Conservation (phyloP, 37 sponge, comb jelly and placozoan species). For the Corticium candelabrum region DNA sequence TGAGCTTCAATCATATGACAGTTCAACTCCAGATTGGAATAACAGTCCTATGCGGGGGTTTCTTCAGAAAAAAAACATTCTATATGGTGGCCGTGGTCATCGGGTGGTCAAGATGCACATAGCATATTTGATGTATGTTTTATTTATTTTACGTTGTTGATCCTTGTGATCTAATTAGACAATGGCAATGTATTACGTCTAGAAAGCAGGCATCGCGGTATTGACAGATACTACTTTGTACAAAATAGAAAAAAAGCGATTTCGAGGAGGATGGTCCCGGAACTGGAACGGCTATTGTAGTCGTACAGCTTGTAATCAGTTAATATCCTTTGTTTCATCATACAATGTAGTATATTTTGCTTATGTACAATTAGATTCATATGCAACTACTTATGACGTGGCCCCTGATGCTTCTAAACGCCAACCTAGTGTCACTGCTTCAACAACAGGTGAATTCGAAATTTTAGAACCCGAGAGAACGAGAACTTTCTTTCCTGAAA, state of each 20-base stretch:
- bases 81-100: not conserved
- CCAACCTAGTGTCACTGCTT: not conserved
- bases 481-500: slow-evolving; percentile 14
- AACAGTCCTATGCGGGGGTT: not conserved
- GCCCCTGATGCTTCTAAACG: not conserved
- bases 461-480: not conserved
- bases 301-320: no score
- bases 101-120: not conserved
- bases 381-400: not conserved
- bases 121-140: not conserved
- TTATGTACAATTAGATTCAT: no score
- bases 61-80: not conserved
- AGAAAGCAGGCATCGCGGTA: not conserved
- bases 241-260: no score
- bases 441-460: not conserved
- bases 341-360: no score
- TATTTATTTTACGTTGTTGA: not conserved
- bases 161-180: not conserved
- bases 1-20: not conserved
- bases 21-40: not conserved
- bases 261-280: no score
- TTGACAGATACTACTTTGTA: not conserved
- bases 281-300: no score
- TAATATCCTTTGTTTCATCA: no score
- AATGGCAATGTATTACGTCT: not conserved